Evolutionary conservation across 2,888 invertebrate genomes (phyloP), one percentile per base, ranked within the genome.

Genomic region (Dioctria linearis): DNA sequence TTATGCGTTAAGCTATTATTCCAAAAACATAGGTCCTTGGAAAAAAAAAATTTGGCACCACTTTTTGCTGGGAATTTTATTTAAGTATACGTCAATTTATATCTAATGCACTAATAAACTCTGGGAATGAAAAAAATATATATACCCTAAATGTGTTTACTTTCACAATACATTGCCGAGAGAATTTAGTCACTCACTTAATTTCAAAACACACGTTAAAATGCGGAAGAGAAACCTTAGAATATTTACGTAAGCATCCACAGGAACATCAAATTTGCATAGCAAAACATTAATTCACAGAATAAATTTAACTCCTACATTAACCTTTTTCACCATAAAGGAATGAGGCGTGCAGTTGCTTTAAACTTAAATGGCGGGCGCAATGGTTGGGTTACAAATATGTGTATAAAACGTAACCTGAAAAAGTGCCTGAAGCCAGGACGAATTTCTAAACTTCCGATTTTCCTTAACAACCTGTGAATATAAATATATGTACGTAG

Each of bases 241-340:
- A 40, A 73, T 42, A 73, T 73, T 73, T 73, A 59, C 73, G 73
- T 73, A 25, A 73, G 73, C 57, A 73, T 73, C 73, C 57, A 59
- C 76, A 63, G 63, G 61, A 76, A 76, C 76, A 76, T 76, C 46
- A 76, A 76, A 76, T 76, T 76, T 76, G 76, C 76, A 76, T 76
- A 63, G 76, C 63, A 76, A 76, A 76, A 76, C 63, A 76, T 76
- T 76, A 76, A 76, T 76, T 76, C 63, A 39, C 37, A 46, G 76
- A 76, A 76, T 63, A 76, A 76, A 76, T 76, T 76, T 76, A 76
- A 76, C 76, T 76, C 76, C 39, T 63, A 63, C 76, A 63, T 76
- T 76, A 76, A 76, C 76, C 76, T 76, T 76, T 76, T 76, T 63
- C 25, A 63, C 76, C 63, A 46, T 11, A 63, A 63, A 40, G 46